phyloP scores from a whole-genome alignment of 1,140 invertebrate species.

The Chrysopa pallens region DNA sequence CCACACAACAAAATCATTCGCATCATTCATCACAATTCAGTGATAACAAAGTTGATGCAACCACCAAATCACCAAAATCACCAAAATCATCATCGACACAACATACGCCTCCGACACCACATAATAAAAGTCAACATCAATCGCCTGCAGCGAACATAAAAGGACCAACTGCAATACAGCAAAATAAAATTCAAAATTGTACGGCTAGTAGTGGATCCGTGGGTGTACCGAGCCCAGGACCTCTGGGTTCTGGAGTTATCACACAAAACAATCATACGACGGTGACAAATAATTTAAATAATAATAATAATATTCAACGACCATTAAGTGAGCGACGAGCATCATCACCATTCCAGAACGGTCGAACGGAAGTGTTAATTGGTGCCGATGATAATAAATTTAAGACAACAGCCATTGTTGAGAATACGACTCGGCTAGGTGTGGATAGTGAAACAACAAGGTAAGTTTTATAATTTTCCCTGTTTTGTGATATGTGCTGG shows the following conservation, averaged over 20 bases:
- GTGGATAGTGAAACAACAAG: constrained; percentile 26
- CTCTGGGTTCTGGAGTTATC: constrained; percentile 20
- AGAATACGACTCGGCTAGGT: constrained; percentile 27
- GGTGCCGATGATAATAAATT: constrained; percentile 37
- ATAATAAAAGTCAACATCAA: no score
- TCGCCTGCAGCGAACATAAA: no score
- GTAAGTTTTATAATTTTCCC: constrained; percentile 20
- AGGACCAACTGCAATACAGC: no score
- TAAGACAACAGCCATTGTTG: constrained; percentile 31
- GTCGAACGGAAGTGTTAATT: constrained; percentile 51
- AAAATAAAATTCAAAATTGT: no score
- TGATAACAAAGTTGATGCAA: constrained; percentile 12
- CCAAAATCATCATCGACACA: no score
- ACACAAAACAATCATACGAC: not conserved
- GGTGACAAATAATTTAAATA: not conserved
- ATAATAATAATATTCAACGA: not conserved
- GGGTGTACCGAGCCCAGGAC: constrained; percentile 13
- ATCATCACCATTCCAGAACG: constrained; percentile 46
- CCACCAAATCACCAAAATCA: no score
- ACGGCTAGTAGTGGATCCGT: no score
- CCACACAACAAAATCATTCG: no score
- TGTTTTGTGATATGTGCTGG: no score
- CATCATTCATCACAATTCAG: no score
- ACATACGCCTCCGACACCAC: no score
- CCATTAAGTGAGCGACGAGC: constrained; percentile 25